Evolutionary conservation across 2,113 vertebrate species (phyloP).

Genomic region (Epinephelus moara): DNA sequence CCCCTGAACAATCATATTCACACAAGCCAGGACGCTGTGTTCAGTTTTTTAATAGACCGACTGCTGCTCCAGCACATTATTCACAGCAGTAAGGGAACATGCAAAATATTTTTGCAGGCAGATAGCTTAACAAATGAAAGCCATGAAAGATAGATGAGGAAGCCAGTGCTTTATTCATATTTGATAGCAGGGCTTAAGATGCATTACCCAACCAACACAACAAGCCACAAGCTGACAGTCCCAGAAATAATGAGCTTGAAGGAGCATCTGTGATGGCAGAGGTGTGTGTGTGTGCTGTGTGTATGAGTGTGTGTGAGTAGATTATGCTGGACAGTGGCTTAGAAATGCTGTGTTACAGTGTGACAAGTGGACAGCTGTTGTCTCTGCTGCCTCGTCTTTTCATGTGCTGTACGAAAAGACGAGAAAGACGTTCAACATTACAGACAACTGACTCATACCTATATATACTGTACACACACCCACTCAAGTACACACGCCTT

Average conservation of each 20-base stretch:
- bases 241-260: conserved; percentile 76
- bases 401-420: conserved; percentile 39
- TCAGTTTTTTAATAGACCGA: conserved; percentile 40
- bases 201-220: conserved; percentile 75
- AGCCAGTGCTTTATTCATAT: conserved; percentile 80
- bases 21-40: conserved; percentile 21
- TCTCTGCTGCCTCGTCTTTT: conserved; percentile 38
- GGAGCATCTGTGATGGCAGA: conserved; percentile 73
- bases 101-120: conserved; percentile 74
- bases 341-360: conserved; percentile 34
- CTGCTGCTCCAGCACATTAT: conserved; percentile 52
- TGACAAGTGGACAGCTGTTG: conserved; percentile 63
- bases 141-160: conserved; percentile 81
- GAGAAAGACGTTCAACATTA: conserved; percentile 3
- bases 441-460: conserved; percentile 38
- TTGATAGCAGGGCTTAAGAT: conserved; percentile 79
- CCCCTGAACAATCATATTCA: conserved; percentile 3
- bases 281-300: conserved; percentile 23
- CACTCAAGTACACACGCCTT: not conserved
- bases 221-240: conserved; percentile 60
- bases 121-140: conserved; percentile 80
- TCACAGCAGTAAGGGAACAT: conserved; percentile 60
- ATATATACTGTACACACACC: not conserved
- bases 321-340: conserved; percentile 46
- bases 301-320: conserved; percentile 19